Conservation (phyloP, 2,888 invertebrate species). For the Hanleya hanleyi region DNA sequence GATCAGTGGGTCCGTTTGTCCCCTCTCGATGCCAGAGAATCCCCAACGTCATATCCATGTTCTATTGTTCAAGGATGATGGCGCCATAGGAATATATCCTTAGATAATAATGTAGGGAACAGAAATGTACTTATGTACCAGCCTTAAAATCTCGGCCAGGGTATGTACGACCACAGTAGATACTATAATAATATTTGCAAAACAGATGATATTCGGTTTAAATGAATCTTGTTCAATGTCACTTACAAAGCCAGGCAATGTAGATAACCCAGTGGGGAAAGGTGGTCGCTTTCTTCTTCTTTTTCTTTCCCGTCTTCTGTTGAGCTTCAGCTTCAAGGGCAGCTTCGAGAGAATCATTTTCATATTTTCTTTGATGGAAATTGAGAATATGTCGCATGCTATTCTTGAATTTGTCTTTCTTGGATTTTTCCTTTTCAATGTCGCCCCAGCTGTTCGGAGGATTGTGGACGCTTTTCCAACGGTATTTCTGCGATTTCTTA, state of each 20-base stretch:
- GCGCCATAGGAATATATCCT: no score
- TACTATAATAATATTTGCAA: no score
- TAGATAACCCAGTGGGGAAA: slow-evolving; percentile 71
- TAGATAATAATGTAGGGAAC: no score
- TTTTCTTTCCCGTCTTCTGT: slow-evolving; percentile 47
- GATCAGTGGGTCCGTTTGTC: no score
- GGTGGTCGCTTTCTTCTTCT: slow-evolving; percentile 68
- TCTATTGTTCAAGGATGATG: no score
- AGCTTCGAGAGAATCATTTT: slow-evolving; percentile 37
- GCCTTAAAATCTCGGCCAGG: no score
- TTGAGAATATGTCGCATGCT: slow-evolving; percentile 57
- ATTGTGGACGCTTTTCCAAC: slow-evolving; percentile 64
- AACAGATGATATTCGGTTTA: no score
- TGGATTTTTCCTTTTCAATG: slow-evolving; percentile 33
- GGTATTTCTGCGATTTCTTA: slow-evolving; percentile 58
- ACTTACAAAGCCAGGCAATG: slow-evolving; percentile 71
- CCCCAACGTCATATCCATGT: no score
- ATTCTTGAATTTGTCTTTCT: slow-evolving; percentile 61
- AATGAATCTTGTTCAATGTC: no score
- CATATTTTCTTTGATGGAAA: slow-evolving; percentile 39
- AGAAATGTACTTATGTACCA: no score
- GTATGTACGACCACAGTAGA: no score
- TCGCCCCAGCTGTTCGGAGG: slow-evolving; percentile 47
- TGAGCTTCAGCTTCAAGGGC: slow-evolving; percentile 42
- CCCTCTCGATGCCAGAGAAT: no score